Conservation (phyloP, 2,888 invertebrate species). For the Sthenelais limicola region DNA sequence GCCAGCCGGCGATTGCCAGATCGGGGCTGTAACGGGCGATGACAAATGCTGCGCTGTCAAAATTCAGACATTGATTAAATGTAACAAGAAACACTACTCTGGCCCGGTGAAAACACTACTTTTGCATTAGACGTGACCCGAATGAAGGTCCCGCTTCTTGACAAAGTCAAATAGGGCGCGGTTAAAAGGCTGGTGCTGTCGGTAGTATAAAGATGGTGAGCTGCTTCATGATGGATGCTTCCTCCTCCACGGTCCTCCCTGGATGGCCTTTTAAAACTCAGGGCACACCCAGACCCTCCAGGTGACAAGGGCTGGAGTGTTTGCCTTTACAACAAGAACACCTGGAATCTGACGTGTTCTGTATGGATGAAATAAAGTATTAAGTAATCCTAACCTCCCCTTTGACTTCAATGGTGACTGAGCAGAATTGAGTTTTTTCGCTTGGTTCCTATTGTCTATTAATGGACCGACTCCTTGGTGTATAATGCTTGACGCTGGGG, state of each 20-base stretch:
- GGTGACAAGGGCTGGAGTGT: too few species aligned
- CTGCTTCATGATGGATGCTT: constrained; percentile 11
- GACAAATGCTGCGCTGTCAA: constrained; percentile 34
- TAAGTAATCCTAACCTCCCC: too few species aligned
- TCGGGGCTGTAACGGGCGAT: not conserved
- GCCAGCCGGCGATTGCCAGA: constrained; percentile 22
- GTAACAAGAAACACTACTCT: constrained; percentile 34
- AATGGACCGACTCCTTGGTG: too few species aligned
- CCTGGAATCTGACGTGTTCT: too few species aligned
- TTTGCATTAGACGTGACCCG: constrained; percentile 29
- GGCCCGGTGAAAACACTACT: constrained; percentile 24
- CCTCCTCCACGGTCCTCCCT: not conserved
- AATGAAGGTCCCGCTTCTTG: constrained; percentile 29
- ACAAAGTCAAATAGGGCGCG: constrained; percentile 36
- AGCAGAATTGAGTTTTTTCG: too few species aligned
- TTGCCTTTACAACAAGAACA: too few species aligned
- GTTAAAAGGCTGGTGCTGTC: constrained; percentile 27
- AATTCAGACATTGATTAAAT: constrained; percentile 36
- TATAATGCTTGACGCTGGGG: too few species aligned
- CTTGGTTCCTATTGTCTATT: too few species aligned
- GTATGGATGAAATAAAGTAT: too few species aligned
- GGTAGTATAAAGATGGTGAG: constrained; percentile 13
- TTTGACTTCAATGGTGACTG: too few species aligned
- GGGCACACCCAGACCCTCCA: too few species aligned
- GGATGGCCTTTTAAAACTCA: not conserved